Base-by-base conservation (phyloP, 2,888 invertebrate genomes). In the Galeruca laticollis region DNA sequence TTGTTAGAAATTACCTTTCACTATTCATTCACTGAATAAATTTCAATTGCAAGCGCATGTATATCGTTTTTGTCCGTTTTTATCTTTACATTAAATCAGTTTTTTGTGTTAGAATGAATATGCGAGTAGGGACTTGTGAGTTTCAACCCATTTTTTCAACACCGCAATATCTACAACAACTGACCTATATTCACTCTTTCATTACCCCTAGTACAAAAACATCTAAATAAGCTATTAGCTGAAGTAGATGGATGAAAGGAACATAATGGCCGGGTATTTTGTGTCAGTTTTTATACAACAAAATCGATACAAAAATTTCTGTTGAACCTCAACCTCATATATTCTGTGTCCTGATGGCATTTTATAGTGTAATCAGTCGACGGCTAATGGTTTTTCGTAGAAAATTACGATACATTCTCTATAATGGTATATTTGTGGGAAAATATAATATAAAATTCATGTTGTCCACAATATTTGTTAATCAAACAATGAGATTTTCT, bases 221-320 rank as follows among this genome's bases (percentile, higher is more conserved):
- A 31, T n/a, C 54, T 31, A 54, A 54, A 54, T 26, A 54, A 54
- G 54, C 54, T 54, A 54, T 54, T 31, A 54, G 31, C n/a, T 54
- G 26, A 31, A 54, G 54, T 54, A 31, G 31, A 54, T n/a, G 54
- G 26, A 54, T 54, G 54, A 54, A 54, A 54, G 26, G 54, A 54
- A 54, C 31, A 31, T 54, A 26, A 31, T 31, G 54, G 54, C 11
- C 13, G 31, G 54, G 13, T 47, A 47, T 47, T 47, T 47, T 47
- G 47, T 47, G 47, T 47, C 47, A 47, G 47, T 54, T 31, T 54
- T 54, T 54, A n/a, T 1, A 6, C 8, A 31, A 54, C 26, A 54
- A 54, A 31, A n/a, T 26, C 54, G 31, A 54, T 54, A 31, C 11
- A 54, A 54, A 31, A 54, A 31, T 31, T 54, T 31, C 15, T 54